Base-by-base conservation (phyloP, 2,113 vertebrate species). In the Polyodon spathula region DNA sequence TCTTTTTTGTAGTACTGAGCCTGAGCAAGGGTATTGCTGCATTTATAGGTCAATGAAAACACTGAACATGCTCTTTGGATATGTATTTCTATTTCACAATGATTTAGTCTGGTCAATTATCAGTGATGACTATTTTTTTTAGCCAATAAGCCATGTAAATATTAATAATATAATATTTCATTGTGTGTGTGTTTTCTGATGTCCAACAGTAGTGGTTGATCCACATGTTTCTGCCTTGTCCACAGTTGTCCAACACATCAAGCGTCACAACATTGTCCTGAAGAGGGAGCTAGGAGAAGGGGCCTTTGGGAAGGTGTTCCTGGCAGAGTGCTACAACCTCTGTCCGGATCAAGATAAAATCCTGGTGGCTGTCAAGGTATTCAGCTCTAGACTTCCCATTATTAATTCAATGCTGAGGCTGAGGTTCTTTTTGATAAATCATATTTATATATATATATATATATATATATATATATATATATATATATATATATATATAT, bases 311-410 rank as follows among this genome's bases (percentile, higher is more conserved):
- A 99, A 97, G 82, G 96, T 99, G 63, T 99, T 99, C 76, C 79
- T 99, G 67, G 96, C 95, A 0, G 96, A 99, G 76, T 98, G 96
- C 74, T 97, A 96, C 73, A 99, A 97, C 78, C 85, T 99, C 54
- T 92, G 87, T 65, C 88, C 92, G 0, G 92, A 97, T 66, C 92
- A 97, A 73, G 94, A 95, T 68, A 99, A 97, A 83, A 94, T 97
- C 71, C 86, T 98, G 70, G 96, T 99, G 72, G 96, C 96, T 54
- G 95, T 99, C 69, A 99, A 99, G 93, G 96, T 99, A 91, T 87
- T 74, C 66, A 4, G 62, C 16, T 56, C 27, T 65, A 56, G 10
- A 9, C 3, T 68, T 75, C 69, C 63, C 46, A 60, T 72, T 68
- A 60, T 70, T 71, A 68, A 68, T 71, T 71, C 4, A 8, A 61